A percentile compares a stretch with the other conserved stretches of the same genome.
Conservation (phyloP, 2,113 vertebrate species). For the Chaenogobius annularis region DNA sequence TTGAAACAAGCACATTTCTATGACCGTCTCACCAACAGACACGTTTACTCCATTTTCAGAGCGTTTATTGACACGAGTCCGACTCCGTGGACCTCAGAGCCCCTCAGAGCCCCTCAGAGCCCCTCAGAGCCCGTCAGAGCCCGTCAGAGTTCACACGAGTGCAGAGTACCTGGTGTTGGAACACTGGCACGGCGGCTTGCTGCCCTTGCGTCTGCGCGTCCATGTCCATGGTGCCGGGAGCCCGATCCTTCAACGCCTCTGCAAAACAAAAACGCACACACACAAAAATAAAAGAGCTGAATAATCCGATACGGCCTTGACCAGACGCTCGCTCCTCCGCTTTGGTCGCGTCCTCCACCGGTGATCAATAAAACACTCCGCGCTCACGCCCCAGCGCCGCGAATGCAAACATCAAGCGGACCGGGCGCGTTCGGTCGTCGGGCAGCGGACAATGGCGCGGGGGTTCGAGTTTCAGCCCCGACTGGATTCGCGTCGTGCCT, state of each 20-base stretch:
- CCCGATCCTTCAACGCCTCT: constrained; percentile 73
- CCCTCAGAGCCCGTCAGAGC: no score
- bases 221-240: constrained; percentile 88
- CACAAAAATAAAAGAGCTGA: constrained; percentile 2
- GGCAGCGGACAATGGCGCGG: constrained; percentile 4
- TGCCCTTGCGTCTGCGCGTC: constrained; percentile 89
- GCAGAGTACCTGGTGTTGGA: constrained; percentile 87
- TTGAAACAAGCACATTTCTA: no score
- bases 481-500: constrained; percentile 43
- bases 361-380: not conserved
- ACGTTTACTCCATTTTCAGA: no score
- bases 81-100: no score
- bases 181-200: constrained; percentile 83
- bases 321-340: not conserved
- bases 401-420: not conserved
- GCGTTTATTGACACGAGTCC: no score
- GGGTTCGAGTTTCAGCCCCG: constrained; percentile 43
- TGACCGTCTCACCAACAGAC: no score
- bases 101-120: no score
- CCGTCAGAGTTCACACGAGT: not conserved
- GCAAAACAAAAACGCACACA: constrained; percentile 51
- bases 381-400: not conserved
- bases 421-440: not conserved
- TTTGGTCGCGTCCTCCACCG: not conserved
- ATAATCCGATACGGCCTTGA: not conserved